Conservation (phyloP, 2,797 vertebrate species). For the Mormyrus proboscirostris region DNA sequence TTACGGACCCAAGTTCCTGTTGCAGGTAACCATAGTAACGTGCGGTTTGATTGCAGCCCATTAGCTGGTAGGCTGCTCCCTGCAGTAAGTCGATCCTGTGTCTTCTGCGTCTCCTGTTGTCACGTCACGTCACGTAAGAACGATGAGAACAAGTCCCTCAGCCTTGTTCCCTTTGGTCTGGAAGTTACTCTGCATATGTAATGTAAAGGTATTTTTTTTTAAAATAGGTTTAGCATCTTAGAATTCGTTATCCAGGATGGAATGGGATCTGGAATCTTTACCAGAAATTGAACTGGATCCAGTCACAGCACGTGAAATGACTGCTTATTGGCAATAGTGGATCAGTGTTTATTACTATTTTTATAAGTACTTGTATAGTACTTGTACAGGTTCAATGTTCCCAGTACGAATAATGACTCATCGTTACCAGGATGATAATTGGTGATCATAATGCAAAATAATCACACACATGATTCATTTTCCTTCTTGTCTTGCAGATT, state of each 20-base stretch:
- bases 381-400: neutral
- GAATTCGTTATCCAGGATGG: neutral
- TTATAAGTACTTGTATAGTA: neutral
- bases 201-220: neutral
- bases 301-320: neutral
- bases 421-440: neutral
- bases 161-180: neutral
- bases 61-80: conserved; percentile 23
- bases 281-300: neutral
- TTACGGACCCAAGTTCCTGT: conserved; percentile 33
- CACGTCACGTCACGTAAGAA: neutral
- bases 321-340: neutral
- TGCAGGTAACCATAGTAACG: conserved; percentile 54
- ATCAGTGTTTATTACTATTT: neutral
- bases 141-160: neutral
- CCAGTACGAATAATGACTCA: neutral
- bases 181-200: neutral
- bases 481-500: conserved; percentile 1
- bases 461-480: neutral
- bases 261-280: neutral
- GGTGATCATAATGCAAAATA: neutral
- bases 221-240: neutral
- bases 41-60: conserved; percentile 49
- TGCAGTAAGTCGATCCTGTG: conserved; percentile 28
- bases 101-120: conserved; percentile 30